A percentile compares a stretch with the other conserved stretches of the same genome.
Evolutionary conservation across 1,140 invertebrate genomes (phyloP).

Genomic region (Lucilia cuprina): DNA sequence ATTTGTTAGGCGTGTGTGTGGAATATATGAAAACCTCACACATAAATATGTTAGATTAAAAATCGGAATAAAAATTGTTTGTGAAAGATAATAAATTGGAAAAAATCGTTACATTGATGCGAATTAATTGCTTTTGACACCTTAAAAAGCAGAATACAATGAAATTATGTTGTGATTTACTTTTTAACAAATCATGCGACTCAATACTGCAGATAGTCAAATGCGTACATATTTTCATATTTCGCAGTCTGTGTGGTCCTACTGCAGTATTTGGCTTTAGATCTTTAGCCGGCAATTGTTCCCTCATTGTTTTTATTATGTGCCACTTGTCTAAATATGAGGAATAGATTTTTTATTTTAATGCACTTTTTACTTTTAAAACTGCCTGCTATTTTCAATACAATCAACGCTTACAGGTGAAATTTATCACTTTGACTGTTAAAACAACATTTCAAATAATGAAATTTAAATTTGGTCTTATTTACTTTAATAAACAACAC

Average conservation of each 20-base stretch:
- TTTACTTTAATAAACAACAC: background rate
- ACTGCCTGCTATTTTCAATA: background rate
- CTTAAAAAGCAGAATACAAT: background rate
- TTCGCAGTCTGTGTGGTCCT: background rate
- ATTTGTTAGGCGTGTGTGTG: background rate
- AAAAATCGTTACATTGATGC: background rate
- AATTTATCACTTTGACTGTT: conserved; percentile 59
- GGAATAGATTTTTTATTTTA: background rate
- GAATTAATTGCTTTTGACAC: conserved; percentile 3
- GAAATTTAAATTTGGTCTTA: conserved; percentile 44
- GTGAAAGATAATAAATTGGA: background rate
- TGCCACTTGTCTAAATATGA: background rate
- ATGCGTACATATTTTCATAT: too few species aligned
- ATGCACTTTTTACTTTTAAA: background rate
- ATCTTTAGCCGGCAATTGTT: background rate
- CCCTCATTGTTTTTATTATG: background rate
- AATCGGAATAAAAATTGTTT: background rate
- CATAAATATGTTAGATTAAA: too few species aligned
- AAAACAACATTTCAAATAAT: conserved; percentile 57
- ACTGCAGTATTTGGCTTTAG: background rate
- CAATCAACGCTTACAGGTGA: conserved; percentile 48
- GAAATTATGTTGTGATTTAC: too few species aligned
- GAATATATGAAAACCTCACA: background rate
- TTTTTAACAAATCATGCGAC: too few species aligned
- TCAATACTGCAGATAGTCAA: too few species aligned